Evolutionary conservation across 2,888 invertebrate genomes (phyloP), one percentile per base, ranked within the genome.

Genomic region (Melikaiella ostensackeni): DNA sequence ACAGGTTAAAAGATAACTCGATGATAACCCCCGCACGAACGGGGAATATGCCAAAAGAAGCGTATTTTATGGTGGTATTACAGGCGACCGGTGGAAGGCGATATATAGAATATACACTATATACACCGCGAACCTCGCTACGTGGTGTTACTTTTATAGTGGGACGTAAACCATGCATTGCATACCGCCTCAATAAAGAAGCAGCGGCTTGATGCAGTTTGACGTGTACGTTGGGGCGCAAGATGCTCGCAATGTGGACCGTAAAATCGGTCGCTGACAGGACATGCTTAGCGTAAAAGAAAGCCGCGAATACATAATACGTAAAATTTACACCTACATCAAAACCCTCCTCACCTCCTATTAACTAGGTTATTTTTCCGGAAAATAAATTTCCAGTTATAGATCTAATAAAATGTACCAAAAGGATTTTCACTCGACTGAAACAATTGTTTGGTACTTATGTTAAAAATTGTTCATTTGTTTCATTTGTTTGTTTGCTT

Each of bases 201-300:
- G 83, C 82, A 75, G 75, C 77, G 83, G 77, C 66, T 77, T 77
- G 81, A 80, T 81, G 82, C 80, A 81, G 75, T 79, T 80, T 79
- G 77, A 76, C 63, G 80, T 75, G 66, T 76, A 77, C 75, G 80
- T 78, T 79, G 79, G 81, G 75, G 75, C 80, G 77, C 79, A 78
- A 82, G 78, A 80, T 79, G 80, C 78, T 76, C 81, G 82, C 81
- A 85, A 84, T 82, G 79, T 82, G 82, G 79, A 83, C 83, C 86
- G 79, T 90, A 89, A 90, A 89, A 87, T 87, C 86, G 84, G 84
- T 81, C 77, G 85, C 87, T 86, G 88, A 87, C 89, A 86, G 86
- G 88, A 85, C 85, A 86, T 82, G 88, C 86, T 88, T 86, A 84
- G 84, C 85, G 84, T 79, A 80, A 82, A 83, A 83, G 80, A 83